Evolutionary conservation across 2,797 vertebrate species (phyloP), one percentile per base, ranked within the genome.

Genomic region (Gallinago stenura): DNA sequence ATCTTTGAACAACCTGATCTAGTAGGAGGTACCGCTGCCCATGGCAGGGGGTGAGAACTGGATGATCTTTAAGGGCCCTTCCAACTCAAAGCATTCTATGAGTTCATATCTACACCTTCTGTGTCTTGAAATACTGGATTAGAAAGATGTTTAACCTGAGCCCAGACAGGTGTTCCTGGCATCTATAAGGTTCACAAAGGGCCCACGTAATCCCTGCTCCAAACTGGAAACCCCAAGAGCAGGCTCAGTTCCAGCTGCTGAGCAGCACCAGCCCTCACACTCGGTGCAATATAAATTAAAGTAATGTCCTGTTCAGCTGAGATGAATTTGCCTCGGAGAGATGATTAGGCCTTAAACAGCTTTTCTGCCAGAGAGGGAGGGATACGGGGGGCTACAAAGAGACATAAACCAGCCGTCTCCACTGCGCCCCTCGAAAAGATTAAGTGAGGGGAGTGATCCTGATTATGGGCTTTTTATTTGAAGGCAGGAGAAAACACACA

Each of bases 141-240:
- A 15, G 11, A 26, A 70, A 54, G 15, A 12, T 21, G 19, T 56
- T 65, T 69, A 69, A n/a, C 22, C 28, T 24, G 31, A 76, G 30
- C 18, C 25, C 28, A 58, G 58, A 28, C 14, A 31, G 18, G 10
- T 65, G 13, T 9, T 79, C 37, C 21, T 62, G 21, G 24, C 7
- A 4, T 53, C 35, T 66, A 21, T 65, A 87, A 57, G 11, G 19
- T 46, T 79, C 69, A 14, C 19, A 12, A 56, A 73, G 6, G 15
- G 2, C 9, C 26, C 7, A 0, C 1, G 8, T 24, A 86, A 43
- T 0, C 0, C 31, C 7, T 37, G 26, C 30, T 28, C 66, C n/a
- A 65, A 39, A n/a, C 19, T 30, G 37, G 7, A 41, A 41, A 16
- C 54, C 35, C 11, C 26, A 26, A 24, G 33, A 37, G 7, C 17